These are phyloP conservation scores for Apamea sordens DNA, from an alignment of 2,888 invertebrate species.

Conservation along the genomic window DNA sequence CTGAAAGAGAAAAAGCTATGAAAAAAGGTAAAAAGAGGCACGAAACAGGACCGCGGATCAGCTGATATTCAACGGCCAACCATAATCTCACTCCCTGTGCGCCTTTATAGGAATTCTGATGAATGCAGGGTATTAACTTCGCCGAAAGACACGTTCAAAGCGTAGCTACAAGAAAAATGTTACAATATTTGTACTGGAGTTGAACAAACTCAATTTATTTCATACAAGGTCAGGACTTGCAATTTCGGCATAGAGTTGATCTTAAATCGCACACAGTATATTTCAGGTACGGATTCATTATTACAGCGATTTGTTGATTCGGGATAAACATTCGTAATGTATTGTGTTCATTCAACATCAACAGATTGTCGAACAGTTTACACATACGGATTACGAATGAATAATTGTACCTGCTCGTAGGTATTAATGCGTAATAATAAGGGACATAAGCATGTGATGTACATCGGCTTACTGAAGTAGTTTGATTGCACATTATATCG, in stretches of 20 bases:
- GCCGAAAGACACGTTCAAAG: constrained; percentile 63
- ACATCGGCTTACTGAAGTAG: constrained; percentile 75
- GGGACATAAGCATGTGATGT: constrained; percentile 55
- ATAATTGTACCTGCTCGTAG: constrained; percentile 18
- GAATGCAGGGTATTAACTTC: constrained; percentile 73
- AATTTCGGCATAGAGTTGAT: constrained; percentile 19
- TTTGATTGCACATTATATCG: constrained; percentile 79
- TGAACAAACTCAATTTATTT: constrained; percentile 63
- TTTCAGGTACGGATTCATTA: constrained; percentile 35
- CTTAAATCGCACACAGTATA: constrained; percentile 31
- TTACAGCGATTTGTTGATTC: constrained; percentile 36
- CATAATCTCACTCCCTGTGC: constrained; percentile 69
- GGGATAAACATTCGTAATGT: constrained; percentile 30
- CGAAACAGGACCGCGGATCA: constrained; percentile 58
- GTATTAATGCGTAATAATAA: constrained; percentile 57
- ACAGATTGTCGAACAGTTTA: constrained; percentile 43
- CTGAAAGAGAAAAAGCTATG: constrained; percentile 61
- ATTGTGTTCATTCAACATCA: constrained; percentile 39
- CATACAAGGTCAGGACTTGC: constrained; percentile 41
- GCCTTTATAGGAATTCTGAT: constrained; percentile 68
- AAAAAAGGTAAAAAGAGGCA: constrained; percentile 64
- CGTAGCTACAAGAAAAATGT: constrained; percentile 57
- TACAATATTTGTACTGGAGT: constrained; percentile 60
- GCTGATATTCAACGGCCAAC: constrained; percentile 69
- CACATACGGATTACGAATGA: constrained; percentile 35